Percentiles rank a stretch among this genome's conserved stretches.
Evolutionary conservation across 2,888 invertebrate species (phyloP).

Genomic region (Oxytorus armatus): DNA sequence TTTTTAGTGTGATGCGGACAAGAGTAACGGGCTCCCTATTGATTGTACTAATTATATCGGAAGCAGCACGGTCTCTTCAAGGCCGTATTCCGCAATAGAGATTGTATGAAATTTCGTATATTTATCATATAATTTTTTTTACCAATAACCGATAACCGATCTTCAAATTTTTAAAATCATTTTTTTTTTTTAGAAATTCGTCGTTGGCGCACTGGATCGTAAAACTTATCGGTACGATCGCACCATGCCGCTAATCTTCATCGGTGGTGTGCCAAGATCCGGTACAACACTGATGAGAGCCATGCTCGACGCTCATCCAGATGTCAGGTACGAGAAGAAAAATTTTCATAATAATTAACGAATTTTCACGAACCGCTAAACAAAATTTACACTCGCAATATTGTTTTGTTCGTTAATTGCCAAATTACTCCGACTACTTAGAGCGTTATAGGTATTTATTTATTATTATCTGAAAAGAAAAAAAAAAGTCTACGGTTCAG

Average conservation of each 20-base stretch:
- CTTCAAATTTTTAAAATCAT: constrained; percentile 1
- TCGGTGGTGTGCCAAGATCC: constrained; percentile 98
- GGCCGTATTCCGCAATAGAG: no score
- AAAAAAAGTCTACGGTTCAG: no score
- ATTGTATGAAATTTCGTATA: no score
- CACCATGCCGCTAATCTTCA: constrained; percentile 97
- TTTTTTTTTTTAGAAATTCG: constrained; percentile 86
- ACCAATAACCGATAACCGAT: no score
- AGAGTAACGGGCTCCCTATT: no score
- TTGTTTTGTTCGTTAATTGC: background rate
- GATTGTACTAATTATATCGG: no score
- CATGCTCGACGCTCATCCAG: constrained; percentile 99
- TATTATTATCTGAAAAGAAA: no score
- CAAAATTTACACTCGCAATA: background rate
- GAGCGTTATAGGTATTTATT: no score
- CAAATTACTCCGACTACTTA: no score
- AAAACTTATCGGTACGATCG: constrained; percentile 91
- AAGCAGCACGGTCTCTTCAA: no score
- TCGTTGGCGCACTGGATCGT: constrained; percentile 87
- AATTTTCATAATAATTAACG: background rate
- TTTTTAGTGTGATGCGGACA: no score
- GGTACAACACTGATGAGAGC: constrained; percentile 99
- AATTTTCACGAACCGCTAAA: background rate
- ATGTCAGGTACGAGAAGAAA: constrained; percentile 89
- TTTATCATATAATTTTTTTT: no score